Conservation (phyloP, 2,888 invertebrate species). For the Latrodectus elegans region DNA sequence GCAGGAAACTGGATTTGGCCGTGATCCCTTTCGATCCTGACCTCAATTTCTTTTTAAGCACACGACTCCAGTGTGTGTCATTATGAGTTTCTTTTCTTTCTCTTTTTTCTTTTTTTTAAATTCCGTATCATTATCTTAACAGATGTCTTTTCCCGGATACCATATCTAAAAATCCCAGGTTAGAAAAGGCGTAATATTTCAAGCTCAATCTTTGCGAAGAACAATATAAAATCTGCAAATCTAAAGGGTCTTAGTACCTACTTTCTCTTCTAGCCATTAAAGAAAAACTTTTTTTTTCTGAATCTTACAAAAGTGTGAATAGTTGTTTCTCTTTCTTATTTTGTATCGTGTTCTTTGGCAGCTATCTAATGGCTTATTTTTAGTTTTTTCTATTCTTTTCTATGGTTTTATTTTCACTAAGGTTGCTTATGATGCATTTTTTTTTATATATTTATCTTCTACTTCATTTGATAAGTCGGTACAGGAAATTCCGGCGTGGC, state of each 20-base stretch:
- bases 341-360: conserved; percentile 18
- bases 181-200: conserved; percentile 1
- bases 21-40: too few relatives aligned
- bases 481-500: background rate
- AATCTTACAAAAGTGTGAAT: conserved; percentile 44
- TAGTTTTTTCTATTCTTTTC: background rate
- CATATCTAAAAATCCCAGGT: conserved; percentile 7
- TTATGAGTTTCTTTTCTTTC: background rate
- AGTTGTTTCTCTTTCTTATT: conserved; percentile 28
- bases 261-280: conserved; percentile 16
- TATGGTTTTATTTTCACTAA: background rate
- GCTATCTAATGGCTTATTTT: conserved; percentile 50
- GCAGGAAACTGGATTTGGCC: too few relatives aligned
- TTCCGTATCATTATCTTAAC: conserved; percentile 32
- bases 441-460: conserved; percentile 45
- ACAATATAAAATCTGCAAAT: background rate
- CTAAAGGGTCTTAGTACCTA: background rate
- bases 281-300: conserved; percentile 17
- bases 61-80: too few relatives aligned
- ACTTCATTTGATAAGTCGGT: conserved; percentile 8
- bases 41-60: too few relatives aligned
- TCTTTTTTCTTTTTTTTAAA: background rate
- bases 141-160: conserved; percentile 34
- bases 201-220: background rate
- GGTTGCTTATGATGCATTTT: conserved; percentile 34